These are phyloP conservation scores for Empis livida DNA, from an alignment of 2,888 invertebrate species.

Conservation along the genomic window DNA sequence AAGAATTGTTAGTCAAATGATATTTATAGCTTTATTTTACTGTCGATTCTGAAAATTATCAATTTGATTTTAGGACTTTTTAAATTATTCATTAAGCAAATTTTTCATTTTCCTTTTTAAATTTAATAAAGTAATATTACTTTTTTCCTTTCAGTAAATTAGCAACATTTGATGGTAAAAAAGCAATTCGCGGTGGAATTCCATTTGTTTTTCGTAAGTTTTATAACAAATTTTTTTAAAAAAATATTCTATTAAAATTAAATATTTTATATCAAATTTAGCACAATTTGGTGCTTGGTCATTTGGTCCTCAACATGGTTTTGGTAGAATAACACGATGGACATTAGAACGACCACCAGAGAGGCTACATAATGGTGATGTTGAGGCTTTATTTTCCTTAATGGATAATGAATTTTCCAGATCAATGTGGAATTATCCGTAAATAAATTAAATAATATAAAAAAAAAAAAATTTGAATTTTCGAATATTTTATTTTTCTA, in stretches of 20 bases:
- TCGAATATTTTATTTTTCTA: not conserved
- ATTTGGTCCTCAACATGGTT: slow-evolving; percentile 92
- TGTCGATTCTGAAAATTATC: too few relatives aligned
- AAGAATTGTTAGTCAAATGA: too few relatives aligned
- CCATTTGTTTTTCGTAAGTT: slow-evolving; percentile 95
- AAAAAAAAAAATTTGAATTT: too few relatives aligned
- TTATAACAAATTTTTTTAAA: not conserved
- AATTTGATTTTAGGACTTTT: too few relatives aligned
- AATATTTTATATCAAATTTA: slow-evolving; percentile 25
- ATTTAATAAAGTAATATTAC: too few relatives aligned
- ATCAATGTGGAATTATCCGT: slow-evolving; percentile 90
- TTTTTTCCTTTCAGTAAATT: slow-evolving; percentile 61
- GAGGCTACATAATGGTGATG: slow-evolving; percentile 77
- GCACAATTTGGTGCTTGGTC: slow-evolving; percentile 94
- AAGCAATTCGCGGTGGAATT: slow-evolving; percentile 91
- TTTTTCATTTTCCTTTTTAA: too few relatives aligned
- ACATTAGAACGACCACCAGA: slow-evolving; percentile 79
- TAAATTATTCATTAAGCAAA: too few relatives aligned
- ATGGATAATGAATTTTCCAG: slow-evolving; percentile 87
- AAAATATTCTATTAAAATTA: not conserved
- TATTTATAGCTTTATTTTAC: too few relatives aligned
- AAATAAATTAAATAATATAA: slow-evolving; percentile 31
- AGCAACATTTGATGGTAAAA: slow-evolving; percentile 91
- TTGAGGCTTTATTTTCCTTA: slow-evolving; percentile 82
- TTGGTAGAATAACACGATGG: slow-evolving; percentile 88